These are phyloP conservation scores for Dicrurus megarhynchus DNA, from an alignment of 2,113 vertebrate species.

Conservation along the genomic window DNA sequence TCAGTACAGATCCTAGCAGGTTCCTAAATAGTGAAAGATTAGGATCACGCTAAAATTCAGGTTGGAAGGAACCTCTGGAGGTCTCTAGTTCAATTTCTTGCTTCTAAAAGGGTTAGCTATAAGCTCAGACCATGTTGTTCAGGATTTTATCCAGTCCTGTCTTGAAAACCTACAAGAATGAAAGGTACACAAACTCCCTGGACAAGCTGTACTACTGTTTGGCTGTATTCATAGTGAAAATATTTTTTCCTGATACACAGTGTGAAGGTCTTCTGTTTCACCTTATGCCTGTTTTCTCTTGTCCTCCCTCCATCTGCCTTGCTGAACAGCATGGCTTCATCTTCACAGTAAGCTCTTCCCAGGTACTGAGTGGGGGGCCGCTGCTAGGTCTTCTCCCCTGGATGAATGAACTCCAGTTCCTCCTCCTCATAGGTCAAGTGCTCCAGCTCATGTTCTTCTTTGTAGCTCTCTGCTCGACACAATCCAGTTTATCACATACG, in stretches of 20 bases:
- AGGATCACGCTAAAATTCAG: not conserved
- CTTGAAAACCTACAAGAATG: not conserved
- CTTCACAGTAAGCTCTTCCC: not conserved
- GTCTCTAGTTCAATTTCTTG: not conserved
- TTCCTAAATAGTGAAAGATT: not conserved
- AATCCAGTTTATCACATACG: not conserved
- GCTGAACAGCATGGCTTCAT: accelerated
- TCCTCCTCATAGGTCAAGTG: not conserved
- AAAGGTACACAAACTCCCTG: not conserved
- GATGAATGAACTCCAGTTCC: not conserved
- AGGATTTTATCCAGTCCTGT: not conserved
- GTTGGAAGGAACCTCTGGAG: not conserved
- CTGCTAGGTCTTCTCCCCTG: not conserved
- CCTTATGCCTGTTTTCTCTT: not conserved
- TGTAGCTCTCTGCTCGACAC: not conserved
- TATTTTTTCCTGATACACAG: not conserved
- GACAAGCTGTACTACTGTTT: not conserved
- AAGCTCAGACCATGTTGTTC: not conserved
- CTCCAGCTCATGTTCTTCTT: not conserved
- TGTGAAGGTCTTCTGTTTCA: not conserved
- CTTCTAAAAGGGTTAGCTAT: not conserved
- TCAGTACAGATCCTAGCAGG: not conserved
- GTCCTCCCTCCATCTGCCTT: not conserved
- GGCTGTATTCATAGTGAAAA: not conserved
- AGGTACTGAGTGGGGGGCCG: accelerated